A percentile compares a stretch with the other conserved stretches of the same genome.
Conservation (phyloP, 2,797 vertebrate species). For the Lindbergichthys nudifrons region DNA sequence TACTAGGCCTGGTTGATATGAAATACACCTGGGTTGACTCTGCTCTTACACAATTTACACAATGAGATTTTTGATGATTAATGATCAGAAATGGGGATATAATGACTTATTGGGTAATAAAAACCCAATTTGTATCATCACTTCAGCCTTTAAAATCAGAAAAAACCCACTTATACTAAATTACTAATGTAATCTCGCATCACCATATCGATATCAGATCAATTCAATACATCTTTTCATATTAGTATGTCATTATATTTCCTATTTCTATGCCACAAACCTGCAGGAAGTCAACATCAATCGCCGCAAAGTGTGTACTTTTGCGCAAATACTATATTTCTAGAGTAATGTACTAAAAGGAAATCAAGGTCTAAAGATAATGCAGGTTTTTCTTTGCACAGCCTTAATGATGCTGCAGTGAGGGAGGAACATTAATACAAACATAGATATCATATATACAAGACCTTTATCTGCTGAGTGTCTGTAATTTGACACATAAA, state of each 20-base stretch:
- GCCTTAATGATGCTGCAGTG: neutral
- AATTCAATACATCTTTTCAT: neutral
- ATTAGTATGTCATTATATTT: neutral
- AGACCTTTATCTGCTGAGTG: neutral
- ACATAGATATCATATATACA: neutral
- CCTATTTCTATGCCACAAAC: neutral
- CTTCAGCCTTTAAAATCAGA: too few species aligned
- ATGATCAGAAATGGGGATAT: too few species aligned
- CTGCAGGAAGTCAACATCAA: neutral
- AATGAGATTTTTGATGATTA: too few species aligned
- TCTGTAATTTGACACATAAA: constrained; percentile 14
- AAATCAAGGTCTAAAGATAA: neutral
- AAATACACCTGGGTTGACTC: too few species aligned
- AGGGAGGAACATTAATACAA: neutral
- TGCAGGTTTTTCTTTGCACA: too few species aligned
- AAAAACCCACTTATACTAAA: too few species aligned
- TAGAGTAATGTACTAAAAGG: neutral
- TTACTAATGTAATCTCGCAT: too few species aligned
- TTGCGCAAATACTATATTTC: neutral
- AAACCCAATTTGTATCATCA: too few species aligned
- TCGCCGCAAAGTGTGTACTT: neutral
- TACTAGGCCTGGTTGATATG: too few species aligned
- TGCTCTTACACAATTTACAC: too few species aligned
- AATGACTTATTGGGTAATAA: too few species aligned
- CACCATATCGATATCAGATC: too few species aligned